These are phyloP conservation scores for Scaeva pyrastri DNA, from an alignment of 2,888 invertebrate genomes.

Conservation along the genomic window DNA sequence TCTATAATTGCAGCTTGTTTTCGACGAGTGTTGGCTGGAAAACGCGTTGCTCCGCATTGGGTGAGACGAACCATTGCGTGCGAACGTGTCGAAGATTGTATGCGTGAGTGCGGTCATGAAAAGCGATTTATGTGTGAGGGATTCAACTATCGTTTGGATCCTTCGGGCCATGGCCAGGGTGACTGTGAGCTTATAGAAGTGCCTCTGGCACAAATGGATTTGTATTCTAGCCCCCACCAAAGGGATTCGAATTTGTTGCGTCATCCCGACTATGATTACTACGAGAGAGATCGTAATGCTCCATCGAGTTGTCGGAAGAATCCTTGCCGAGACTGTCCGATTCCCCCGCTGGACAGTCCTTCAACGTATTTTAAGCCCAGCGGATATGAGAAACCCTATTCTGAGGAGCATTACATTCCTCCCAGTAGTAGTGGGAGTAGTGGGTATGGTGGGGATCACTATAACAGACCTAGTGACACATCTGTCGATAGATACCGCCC, in stretches of 20 bases:
- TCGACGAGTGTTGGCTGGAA: constrained; percentile 90
- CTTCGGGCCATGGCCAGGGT: constrained; percentile 89
- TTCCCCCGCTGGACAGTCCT: constrained; percentile 78
- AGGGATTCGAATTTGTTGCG: constrained; percentile 84
- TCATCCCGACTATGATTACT: constrained; percentile 90
- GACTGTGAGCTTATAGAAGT: constrained; percentile 91
- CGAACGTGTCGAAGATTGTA: constrained; percentile 90
- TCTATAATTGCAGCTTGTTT: constrained; percentile 88
- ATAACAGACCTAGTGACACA: constrained; percentile 78
- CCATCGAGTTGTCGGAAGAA: constrained; percentile 86
- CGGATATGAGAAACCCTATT: constrained; percentile 77
- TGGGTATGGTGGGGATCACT: constrained; percentile 78
- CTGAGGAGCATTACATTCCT: constrained; percentile 78
- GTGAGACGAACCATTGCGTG: constrained; percentile 89
- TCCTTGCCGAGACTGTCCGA: constrained; percentile 82
- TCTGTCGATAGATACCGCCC: constrained; percentile 81
- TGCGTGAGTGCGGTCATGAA: constrained; percentile 90
- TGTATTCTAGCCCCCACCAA: constrained; percentile 84
- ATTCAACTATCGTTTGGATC: constrained; percentile 92
- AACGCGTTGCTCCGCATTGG: constrained; percentile 88
- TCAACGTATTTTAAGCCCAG: constrained; percentile 82
- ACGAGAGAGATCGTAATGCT: constrained; percentile 90
- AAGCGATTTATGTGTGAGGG: constrained; percentile 91
- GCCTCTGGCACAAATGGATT: constrained; percentile 88
- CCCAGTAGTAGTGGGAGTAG: constrained; percentile 75